Evolutionary conservation across 2,888 invertebrate genomes (phyloP).

Genomic region (Nipponacmea schrenckii): DNA sequence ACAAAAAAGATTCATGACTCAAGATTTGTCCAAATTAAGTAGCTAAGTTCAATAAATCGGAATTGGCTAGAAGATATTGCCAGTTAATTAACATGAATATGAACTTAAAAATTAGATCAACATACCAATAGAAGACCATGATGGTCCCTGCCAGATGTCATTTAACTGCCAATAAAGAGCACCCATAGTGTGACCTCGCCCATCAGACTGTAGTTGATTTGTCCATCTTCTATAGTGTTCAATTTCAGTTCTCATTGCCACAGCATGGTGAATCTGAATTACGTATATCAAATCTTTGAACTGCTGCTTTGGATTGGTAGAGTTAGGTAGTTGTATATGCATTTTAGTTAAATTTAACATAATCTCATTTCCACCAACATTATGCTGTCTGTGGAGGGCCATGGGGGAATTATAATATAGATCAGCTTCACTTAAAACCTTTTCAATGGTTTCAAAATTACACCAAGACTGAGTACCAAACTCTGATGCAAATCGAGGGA

Average conservation of each 20-base stretch:
- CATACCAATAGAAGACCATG: constrained; percentile 76
- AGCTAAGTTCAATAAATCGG: too few species aligned
- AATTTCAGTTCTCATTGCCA: constrained; percentile 85
- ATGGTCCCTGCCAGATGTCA: constrained; percentile 96
- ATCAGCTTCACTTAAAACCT: constrained; percentile 68
- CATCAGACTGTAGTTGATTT: constrained; percentile 57
- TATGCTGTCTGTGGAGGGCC: constrained; percentile 86
- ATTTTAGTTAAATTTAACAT: constrained; percentile 26
- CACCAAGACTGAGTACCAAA: constrained; percentile 95
- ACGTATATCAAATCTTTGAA: constrained; percentile 81
- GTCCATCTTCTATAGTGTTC: constrained; percentile 72
- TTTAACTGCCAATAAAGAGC: constrained; percentile 98
- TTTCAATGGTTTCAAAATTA: constrained; percentile 74
- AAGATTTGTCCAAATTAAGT: too few species aligned
- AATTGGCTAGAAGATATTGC: too few species aligned
- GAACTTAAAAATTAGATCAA: neutral
- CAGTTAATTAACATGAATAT: too few species aligned
- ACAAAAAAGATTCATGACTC: too few species aligned
- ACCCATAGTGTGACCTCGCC: constrained; percentile 87
- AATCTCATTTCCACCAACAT: constrained; percentile 78
- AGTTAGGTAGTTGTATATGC: constrained; percentile 75
- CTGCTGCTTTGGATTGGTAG: constrained; percentile 65
- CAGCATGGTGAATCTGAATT: constrained; percentile 87
- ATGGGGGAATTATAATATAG: constrained; percentile 72
- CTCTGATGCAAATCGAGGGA: constrained; percentile 91